Evolutionary conservation across 2,113 vertebrate genomes (phyloP), one percentile per base, ranked within the genome.

Genomic region (Podarcis cretensis): DNA sequence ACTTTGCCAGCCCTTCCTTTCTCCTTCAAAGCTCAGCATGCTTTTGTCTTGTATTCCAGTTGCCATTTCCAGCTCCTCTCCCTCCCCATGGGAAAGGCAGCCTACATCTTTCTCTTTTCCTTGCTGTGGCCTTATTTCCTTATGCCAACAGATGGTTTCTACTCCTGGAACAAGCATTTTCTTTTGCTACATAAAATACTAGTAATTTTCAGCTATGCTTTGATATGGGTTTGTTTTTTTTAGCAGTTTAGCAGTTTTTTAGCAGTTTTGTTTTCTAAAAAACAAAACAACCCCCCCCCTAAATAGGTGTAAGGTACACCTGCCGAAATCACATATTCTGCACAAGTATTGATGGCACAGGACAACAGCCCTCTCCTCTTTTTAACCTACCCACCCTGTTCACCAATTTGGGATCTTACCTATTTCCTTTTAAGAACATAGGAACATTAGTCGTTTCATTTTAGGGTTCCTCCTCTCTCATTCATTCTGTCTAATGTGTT

Each of bases 1-100:
- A 74, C 86, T 89, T 37, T 86, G 35, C 32, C 90, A 89, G 69
- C 63, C 59, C 69, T 84, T 75, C 89, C 78, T 54, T 80, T 43
- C 25, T 40, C 86, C 77, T 90, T 87, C 40, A 90, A 75, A 87
- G 14, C 68, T 89, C 66, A 89, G 75, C 30, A 30, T 9, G 30
- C 1, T 85, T 89, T 18, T 89, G 37, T 25, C 3, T 37, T 3
- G 27, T n/a, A 73, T 3, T 12, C 35, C 30, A 63, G 6, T 68
- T 30, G 74, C n/a, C 35, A 37, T 87, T 85, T 87, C 71, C 63
- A 74, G 25, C 3, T 77, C 1, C 2, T 91, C 27, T 10, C 89
- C 7, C 40, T 0, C 0, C 27, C 90, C 3, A 0, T 84, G 20
- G 78, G 8, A 63, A n/a, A 23, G 8, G 25, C 57, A 12, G 30